Evolutionary conservation across 30 jellyfish, hydroid and myxozoan species (phyloP).

Genomic region (Morbakka virulenta): DNA sequence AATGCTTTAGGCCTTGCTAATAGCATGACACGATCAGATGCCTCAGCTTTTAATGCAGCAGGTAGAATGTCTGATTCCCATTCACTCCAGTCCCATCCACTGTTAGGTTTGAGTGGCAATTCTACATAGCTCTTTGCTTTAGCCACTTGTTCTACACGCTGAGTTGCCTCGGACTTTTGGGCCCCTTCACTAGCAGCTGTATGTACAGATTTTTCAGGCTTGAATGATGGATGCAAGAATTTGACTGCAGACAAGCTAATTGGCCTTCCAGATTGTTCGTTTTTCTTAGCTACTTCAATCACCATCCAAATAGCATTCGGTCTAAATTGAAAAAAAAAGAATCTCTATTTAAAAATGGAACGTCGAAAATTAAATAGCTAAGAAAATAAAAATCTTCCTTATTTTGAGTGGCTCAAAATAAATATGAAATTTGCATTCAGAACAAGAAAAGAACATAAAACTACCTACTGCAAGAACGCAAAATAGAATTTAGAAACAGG

Average conservation of each 20-base stretch:
- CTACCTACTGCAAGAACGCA: too few relatives aligned
- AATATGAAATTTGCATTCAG: too few relatives aligned
- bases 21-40: conserved; percentile 68
- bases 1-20: conserved; percentile 73
- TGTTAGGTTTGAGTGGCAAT: conserved; percentile 80
- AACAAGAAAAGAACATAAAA: too few relatives aligned
- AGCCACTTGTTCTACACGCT: conserved; percentile 66
- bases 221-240: conserved; percentile 68
- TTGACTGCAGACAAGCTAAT: conserved; percentile 66
- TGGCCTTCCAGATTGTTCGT: conserved; percentile 48
- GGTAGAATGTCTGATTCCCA: conserved; percentile 94
- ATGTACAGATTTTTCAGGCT: conserved; percentile 69
- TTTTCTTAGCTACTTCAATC: conserved; percentile 55
- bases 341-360: too few relatives aligned
- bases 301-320: conserved; percentile 93
- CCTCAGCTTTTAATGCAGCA: conserved; percentile 87
- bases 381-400: too few relatives aligned
- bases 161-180: conserved; percentile 57
- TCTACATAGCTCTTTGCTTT: conserved; percentile 67
- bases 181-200: conserved; percentile 83
- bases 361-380: too few relatives aligned
- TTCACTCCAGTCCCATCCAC: conserved; percentile 96
- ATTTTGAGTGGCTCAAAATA: too few relatives aligned
- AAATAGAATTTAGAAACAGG: too few relatives aligned
- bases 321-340: too few relatives aligned